Percentiles rank a stretch among this genome's conserved stretches.
These are phyloP conservation scores for Mesoclemmys tuberculata DNA, from an alignment of 2,113 vertebrate genomes.

Conservation along the genomic window DNA sequence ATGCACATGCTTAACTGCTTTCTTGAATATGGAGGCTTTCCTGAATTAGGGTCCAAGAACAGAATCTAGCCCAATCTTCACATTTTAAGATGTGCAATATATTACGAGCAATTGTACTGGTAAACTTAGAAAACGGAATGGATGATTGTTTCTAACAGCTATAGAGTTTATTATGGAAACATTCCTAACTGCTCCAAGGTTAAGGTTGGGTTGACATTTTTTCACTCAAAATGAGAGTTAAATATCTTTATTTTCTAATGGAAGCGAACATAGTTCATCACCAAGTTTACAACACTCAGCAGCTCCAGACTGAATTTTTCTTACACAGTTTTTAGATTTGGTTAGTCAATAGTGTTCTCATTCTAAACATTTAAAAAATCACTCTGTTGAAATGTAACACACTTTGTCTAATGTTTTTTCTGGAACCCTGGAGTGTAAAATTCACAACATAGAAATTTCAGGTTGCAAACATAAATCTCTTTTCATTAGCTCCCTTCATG, in stretches of 20 bases:
- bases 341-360: neutral
- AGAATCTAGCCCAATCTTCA: neutral
- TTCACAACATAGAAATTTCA: neutral
- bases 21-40: neutral
- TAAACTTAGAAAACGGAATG: neutral
- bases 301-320: neutral
- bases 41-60: neutral
- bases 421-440: neutral
- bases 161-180: neutral
- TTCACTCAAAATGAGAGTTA: neutral
- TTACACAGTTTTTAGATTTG: neutral
- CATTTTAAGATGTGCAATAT: constrained; percentile 2
- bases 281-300: neutral
- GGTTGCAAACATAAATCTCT: neutral
- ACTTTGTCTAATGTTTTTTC: neutral
- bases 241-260: neutral
- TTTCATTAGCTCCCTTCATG: neutral
- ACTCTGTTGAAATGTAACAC: neutral
- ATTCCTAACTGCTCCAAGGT: too few relatives aligned
- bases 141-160: neutral
- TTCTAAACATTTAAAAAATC: neutral
- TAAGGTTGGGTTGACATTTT: neutral
- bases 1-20: constrained; percentile 39
- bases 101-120: neutral
- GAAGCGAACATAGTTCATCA: neutral